These are phyloP conservation scores for Noctua comes DNA, from an alignment of 2,888 invertebrate genomes.

Conservation along the genomic window DNA sequence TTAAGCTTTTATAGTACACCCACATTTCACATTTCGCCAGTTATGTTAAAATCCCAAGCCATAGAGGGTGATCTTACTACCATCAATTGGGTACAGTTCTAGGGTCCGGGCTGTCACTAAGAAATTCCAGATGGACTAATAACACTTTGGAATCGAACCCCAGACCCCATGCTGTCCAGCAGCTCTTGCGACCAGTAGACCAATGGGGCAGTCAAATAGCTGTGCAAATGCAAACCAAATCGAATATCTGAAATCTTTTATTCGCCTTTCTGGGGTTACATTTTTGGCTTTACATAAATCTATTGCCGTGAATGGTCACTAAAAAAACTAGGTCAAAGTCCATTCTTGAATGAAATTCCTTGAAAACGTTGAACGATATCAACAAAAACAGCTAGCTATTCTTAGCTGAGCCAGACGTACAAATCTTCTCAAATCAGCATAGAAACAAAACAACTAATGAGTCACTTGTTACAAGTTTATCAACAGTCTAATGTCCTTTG, in stretches of 20 bases:
- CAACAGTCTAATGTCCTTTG: conserved; percentile 51
- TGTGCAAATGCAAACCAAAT: not conserved
- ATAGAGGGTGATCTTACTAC: not conserved
- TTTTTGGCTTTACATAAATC: not conserved
- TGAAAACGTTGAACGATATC: conserved; percentile 20
- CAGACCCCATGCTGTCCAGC: not conserved
- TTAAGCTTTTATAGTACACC: not conserved
- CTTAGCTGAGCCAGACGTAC: conserved; percentile 25
- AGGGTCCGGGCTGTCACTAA: not conserved
- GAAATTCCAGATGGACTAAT: not conserved
- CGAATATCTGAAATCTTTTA: not conserved
- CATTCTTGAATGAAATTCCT: conserved; percentile 32
- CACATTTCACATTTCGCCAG: not conserved
- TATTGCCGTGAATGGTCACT: not conserved
- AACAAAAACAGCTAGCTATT: conserved; percentile 30
- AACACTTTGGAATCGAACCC: not conserved
- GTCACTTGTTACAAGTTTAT: conserved; percentile 39
- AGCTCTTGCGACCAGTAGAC: not conserved
- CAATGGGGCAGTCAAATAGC: not conserved
- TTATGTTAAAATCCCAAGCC: not conserved
- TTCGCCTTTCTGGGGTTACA: not conserved
- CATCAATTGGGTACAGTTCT: not conserved
- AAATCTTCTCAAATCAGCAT: conserved; percentile 29
- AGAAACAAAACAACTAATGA: conserved; percentile 40
- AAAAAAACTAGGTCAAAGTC: not conserved